Percentiles rank a stretch among this genome's conserved stretches.
These are phyloP conservation scores for Lepilemur ruficaudatus DNA, from an alignment of 2,797 vertebrate genomes.

Conservation along the genomic window DNA sequence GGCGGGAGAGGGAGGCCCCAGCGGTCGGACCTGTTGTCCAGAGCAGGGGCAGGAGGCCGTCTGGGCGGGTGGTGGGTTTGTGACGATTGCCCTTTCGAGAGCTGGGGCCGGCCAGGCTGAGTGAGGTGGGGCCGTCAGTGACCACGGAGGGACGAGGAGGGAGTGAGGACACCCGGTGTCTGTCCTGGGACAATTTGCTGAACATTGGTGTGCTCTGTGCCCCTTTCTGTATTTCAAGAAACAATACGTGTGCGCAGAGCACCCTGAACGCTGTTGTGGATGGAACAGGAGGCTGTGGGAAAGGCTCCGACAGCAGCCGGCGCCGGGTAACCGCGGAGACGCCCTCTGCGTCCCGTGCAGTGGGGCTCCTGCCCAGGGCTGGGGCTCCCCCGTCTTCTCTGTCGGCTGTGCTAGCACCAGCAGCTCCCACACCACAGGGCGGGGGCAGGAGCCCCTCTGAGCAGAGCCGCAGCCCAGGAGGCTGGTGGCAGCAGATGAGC, in stretches of 20 bases:
- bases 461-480: fast-evolving
- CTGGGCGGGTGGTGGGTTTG: background rate
- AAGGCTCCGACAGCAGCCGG: background rate
- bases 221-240: too few relatives aligned
- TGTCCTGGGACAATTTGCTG: background rate
- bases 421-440: background rate
- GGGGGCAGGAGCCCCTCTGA: background rate
- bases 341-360: background rate
- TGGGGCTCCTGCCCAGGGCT: fast-evolving
- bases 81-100: fast-evolving
- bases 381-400: background rate
- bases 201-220: fast-evolving
- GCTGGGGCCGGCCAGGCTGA: background rate
- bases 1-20: background rate
- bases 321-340: background rate
- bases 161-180: background rate
- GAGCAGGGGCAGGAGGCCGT: too few relatives aligned
- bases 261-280: background rate
- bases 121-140: background rate
- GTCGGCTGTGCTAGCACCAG: background rate
- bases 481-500: background rate
- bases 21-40: too few relatives aligned
- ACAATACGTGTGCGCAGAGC: fast-evolving
- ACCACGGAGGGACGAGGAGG: background rate
- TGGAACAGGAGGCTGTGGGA: too few relatives aligned